Evolutionary conservation across 2,888 invertebrate species (phyloP).

Genomic region (Drosophila atripex): DNA sequence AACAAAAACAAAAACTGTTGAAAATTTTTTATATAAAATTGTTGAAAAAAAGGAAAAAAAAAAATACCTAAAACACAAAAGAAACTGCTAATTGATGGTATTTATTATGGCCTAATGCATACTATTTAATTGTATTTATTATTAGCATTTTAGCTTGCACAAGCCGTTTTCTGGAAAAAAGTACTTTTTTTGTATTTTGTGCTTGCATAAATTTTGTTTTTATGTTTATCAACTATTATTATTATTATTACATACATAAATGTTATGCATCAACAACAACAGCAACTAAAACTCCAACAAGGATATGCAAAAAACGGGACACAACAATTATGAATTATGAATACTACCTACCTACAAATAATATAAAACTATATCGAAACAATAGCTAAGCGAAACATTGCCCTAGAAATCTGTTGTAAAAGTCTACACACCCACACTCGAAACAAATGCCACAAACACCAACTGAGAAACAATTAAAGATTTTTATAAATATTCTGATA

Average conservation of each 20-base stretch:
- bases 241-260: slow-evolving; percentile 70
- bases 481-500: slow-evolving; percentile 66
- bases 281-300: slow-evolving; percentile 23
- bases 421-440: slow-evolving; percentile 19
- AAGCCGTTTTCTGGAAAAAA: slow-evolving; percentile 44
- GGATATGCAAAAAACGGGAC: slow-evolving; percentile 35
- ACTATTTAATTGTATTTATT: slow-evolving; percentile 74
- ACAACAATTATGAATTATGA: slow-evolving; percentile 27
- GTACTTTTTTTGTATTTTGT: slow-evolving; percentile 71
- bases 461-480: slow-evolving; percentile 60
- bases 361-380: slow-evolving; percentile 16
- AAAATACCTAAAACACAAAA: slow-evolving; percentile 41
- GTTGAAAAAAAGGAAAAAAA: slow-evolving; percentile 45
- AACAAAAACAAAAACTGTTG: slow-evolving; percentile 58
- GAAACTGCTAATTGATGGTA: slow-evolving; percentile 75
- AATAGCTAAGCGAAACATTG: slow-evolving; percentile 29
- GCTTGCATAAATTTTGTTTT: slow-evolving; percentile 55
- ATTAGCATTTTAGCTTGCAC: slow-evolving; percentile 68
- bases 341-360: slow-evolving; percentile 11
- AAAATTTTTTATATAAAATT: slow-evolving; percentile 75
- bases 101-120: slow-evolving; percentile 71
- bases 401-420: slow-evolving; percentile 48
- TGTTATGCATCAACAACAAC: slow-evolving; percentile 53
- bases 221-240: slow-evolving; percentile 56
- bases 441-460: slow-evolving; percentile 36